Evolutionary conservation across 1,140 invertebrate species (phyloP).

Genomic region (Euura saliciscinereae): DNA sequence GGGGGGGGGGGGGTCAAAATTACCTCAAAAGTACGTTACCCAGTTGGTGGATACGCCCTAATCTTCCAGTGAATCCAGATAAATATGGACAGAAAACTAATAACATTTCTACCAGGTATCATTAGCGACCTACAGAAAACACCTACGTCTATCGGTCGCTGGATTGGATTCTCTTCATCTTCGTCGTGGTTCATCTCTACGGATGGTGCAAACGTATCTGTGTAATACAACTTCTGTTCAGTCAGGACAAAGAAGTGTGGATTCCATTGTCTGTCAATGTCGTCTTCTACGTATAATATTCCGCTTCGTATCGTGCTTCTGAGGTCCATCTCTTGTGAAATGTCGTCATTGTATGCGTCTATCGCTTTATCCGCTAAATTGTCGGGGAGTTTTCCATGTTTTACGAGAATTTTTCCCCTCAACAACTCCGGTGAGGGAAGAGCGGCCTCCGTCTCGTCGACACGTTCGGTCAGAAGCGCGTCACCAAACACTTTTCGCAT

Average conservation of each 20-base stretch:
- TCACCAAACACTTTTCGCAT: constrained; percentile 89
- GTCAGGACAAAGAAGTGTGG: constrained; percentile 90
- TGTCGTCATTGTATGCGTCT: constrained; percentile 57
- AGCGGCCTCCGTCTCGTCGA: constrained; percentile 75
- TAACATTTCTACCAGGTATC: too few relatives aligned
- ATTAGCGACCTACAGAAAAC: too few relatives aligned
- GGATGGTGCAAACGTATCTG: constrained; percentile 59
- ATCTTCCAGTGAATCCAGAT: too few relatives aligned
- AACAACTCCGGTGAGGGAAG: constrained; percentile 84
- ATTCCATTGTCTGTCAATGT: constrained; percentile 82
- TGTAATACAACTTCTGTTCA: constrained; percentile 81
- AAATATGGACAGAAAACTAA: too few relatives aligned
- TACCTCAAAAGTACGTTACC: too few relatives aligned
- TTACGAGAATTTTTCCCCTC: constrained; percentile 76
- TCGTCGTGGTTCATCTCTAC: constrained; percentile 41
- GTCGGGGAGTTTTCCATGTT: constrained; percentile 89
- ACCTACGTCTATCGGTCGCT: neutral
- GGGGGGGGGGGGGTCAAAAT: too few relatives aligned
- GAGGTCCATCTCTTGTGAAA: constrained; percentile 72
- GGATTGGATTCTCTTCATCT: constrained; percentile 45
- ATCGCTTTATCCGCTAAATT: constrained; percentile 72
- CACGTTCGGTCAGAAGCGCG: constrained; percentile 73
- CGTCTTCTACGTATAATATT: constrained; percentile 82
- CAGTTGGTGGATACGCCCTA: too few relatives aligned
- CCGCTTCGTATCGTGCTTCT: constrained; percentile 86